Evolutionary conservation across 2,888 invertebrate species (phyloP), one percentile per base, ranked within the genome.

Genomic region (Nesidiocoris tenuis): DNA sequence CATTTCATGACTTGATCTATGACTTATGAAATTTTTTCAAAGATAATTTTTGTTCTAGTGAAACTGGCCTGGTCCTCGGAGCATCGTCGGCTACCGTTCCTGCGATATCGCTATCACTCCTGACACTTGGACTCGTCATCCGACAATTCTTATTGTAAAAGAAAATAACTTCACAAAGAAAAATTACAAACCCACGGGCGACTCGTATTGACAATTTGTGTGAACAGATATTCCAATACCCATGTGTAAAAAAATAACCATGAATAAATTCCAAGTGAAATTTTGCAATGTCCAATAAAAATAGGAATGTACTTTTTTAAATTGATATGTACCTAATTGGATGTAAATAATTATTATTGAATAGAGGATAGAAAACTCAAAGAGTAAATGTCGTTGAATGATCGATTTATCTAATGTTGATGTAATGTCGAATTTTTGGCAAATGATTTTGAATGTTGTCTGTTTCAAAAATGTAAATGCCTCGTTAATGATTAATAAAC

Each of bases 391-490:
- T n/a, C n/a, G n/a, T n/a, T n/a, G n/a, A n/a, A n/a, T n/a, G n/a
- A n/a, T n/a, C n/a, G n/a, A n/a, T n/a, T n/a, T n/a, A n/a, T n/a
- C n/a, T 39, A 39, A 3, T 55, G 17, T 39, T 19, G 16, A 22
- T 21, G 55, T 55, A 19, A 55, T 56, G 19, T 39, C 54, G n/a
- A 22, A 55, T 67, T 67, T 67, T 55, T 55, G 22, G 16, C 39
- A 54, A 21, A 54, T 54, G 22, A 55, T 67, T 67, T 67, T 21
- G 22, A 66, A 19, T 67, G 67, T 65, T 65, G 39, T 56, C 19
- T 67, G 67, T 67, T 67, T 67, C 22, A 21, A 67, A 56, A n/a
- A 22, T 56, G 67, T 66, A 7, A 54, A 56, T 56, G 67, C 17
- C 39, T 17, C n/a, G 55, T 22, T 5, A 67, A 56, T 67, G 55